Evolutionary conservation across 2,888 invertebrate species (phyloP).

Genomic region (Diarsia dahlii): DNA sequence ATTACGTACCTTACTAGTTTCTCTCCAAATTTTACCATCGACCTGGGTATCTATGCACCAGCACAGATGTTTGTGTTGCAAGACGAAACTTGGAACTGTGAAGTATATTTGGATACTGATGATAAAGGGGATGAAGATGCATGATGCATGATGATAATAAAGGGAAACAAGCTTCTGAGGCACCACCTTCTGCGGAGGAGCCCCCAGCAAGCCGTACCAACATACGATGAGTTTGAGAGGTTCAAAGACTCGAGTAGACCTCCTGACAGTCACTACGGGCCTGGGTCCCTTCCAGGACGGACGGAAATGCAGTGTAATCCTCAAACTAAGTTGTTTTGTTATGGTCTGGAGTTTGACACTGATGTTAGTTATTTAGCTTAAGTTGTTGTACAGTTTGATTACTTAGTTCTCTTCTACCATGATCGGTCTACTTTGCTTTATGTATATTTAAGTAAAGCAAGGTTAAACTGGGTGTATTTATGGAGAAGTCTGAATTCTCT

Average conservation of each 20-base stretch:
- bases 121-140: slow-evolving; percentile 19
- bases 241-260: slow-evolving; percentile 74
- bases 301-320: slow-evolving; percentile 41
- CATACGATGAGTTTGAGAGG: slow-evolving; percentile 74
- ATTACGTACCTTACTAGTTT: slow-evolving; percentile 8
- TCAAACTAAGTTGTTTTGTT: slow-evolving; percentile 27
- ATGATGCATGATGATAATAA: slow-evolving; percentile 14
- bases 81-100: not conserved
- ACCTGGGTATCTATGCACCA: not conserved
- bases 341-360: slow-evolving; percentile 30
- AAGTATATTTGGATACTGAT: slow-evolving; percentile 6
- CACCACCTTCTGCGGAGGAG: not conserved
- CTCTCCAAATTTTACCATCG: not conserved
- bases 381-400: not conserved
- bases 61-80: slow-evolving; percentile 5
- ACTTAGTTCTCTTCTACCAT: not conserved
- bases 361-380: slow-evolving; percentile 5
- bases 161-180: slow-evolving; percentile 10
- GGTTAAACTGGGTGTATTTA: not conserved
- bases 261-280: slow-evolving; percentile 75
- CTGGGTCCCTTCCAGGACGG: slow-evolving; percentile 61
- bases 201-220: slow-evolving; percentile 67
- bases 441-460: not conserved
- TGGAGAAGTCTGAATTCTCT: not conserved
- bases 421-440: not conserved